These are phyloP conservation scores for Oryzias woworae DNA, from an alignment of 2,113 vertebrate species.

Conservation along the genomic window DNA sequence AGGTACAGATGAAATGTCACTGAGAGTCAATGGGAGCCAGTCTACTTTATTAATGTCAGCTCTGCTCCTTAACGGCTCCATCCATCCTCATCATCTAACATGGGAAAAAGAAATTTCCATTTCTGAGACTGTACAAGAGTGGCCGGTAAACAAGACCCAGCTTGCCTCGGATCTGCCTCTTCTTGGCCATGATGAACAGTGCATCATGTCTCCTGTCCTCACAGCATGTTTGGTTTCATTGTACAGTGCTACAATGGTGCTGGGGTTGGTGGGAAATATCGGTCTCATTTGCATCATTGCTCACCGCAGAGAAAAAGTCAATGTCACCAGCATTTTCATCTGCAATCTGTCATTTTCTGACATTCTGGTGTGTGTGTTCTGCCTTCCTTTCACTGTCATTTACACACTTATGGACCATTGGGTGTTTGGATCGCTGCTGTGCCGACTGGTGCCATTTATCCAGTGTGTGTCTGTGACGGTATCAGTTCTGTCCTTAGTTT, in stretches of 20 bases:
- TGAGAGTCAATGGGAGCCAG: constrained; percentile 46
- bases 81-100: constrained; percentile 7
- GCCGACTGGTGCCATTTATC: constrained; percentile 86
- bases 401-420: constrained; percentile 96
- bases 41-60: constrained; percentile 29
- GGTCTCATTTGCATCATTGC: constrained; percentile 85
- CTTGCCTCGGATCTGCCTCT: constrained; percentile 58
- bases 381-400: constrained; percentile 85
- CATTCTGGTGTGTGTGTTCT: constrained; percentile 88
- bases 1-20: constrained; percentile 60
- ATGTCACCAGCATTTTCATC: constrained; percentile 89
- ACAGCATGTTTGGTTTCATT: constrained; percentile 80
- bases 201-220: constrained; percentile 77
- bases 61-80: constrained; percentile 46
- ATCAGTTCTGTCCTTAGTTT: constrained; percentile 89
- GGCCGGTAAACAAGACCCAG: constrained; percentile 42
- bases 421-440: constrained; percentile 88
- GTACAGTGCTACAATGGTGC: constrained; percentile 84
- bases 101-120: constrained; percentile 41
- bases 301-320: constrained; percentile 85
- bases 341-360: constrained; percentile 92
- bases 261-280: constrained; percentile 88
- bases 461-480: constrained; percentile 90
- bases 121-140: constrained; percentile 30
- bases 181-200: constrained; percentile 75